Percentiles rank a stretch among this genome's conserved stretches.
phyloP scores from a whole-genome alignment of 2,797 vertebrate species.

The Chrosomus eos region DNA sequence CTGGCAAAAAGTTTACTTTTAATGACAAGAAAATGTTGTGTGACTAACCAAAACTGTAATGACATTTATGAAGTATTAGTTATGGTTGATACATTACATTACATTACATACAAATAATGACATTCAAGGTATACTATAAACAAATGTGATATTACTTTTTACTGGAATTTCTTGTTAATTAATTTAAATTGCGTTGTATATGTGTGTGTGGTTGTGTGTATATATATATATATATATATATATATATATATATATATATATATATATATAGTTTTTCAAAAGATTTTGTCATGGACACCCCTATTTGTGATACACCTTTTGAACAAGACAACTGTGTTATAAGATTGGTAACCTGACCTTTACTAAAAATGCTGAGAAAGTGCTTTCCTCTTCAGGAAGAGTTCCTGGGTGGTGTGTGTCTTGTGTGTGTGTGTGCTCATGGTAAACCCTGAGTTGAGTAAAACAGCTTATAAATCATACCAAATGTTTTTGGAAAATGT shows the following conservation, averaged over 20 bases:
- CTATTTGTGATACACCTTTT: not conserved
- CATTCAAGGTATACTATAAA: not conserved
- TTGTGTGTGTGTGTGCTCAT: not conserved
- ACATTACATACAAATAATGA: no score
- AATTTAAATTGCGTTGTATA: no score
- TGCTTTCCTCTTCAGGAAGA: constrained; percentile 59
- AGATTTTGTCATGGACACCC: not conserved
- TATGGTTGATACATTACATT: no score
- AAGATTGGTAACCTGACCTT: constrained; percentile 35
- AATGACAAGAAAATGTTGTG: not conserved
- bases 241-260: no score
- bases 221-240: no score
- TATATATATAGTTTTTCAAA: no score
- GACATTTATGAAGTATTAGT: not conserved
- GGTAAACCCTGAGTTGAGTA: not conserved
- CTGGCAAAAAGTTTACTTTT: not conserved
- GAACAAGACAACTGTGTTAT: constrained; percentile 18
- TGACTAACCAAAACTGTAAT: not conserved
- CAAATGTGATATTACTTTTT: not conserved
- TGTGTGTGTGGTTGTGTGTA: no score
- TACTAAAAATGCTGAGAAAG: constrained; percentile 63
- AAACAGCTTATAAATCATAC: not conserved
- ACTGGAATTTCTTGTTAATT: not conserved
- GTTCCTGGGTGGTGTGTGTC: constrained; percentile 18
- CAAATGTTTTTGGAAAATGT: not conserved